Base-by-base conservation (phyloP, 1,140 invertebrate genomes). In the Ostrea denselamellosa region DNA sequence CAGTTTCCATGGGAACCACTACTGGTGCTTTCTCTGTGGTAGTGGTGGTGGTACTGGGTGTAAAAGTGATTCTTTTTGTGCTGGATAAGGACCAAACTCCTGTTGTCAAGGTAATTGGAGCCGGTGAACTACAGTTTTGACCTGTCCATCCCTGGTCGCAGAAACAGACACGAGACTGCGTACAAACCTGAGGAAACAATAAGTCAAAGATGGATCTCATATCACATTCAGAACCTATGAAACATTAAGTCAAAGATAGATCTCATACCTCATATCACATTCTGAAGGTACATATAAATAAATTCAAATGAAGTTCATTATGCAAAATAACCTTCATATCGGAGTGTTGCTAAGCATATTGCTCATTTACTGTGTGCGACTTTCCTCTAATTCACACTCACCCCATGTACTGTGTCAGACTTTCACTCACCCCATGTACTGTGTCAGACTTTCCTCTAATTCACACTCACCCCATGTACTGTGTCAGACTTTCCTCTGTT, bases 101-200 rank as follows among this genome's bases (percentile, higher is more conserved):
- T 83, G 89, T 87, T 25, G 86, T 84, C 44, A 87, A 89, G n/a
- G 92, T 91, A 5, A 90, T 87, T 19, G 92, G 92, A 4, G 90
- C 83, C 62, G 88, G 90, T 88, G 97, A 96, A 65, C 98, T 98
- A 95, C 98, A 99, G 95, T 99, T 98, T 3, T 96, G 94, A 34
- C 98, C 98, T 53, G 96, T 96, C 98, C 98, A 99, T 83, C 98
- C 98, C 84, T 95, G 94, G 91, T 97, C 95, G 95, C 99, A 99
- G 93, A 97, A 97, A 95, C 99, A 99, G 90, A 97, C 97, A 94
- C 98, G 98, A 65, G 96, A 95, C 94, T 99, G 99, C 2, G 98
- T 98, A 95, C 99, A 99, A 82, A 97, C 96, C 98, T 95, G 68
- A 88, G 88, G 83, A 89, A 88, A 62, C 0, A 88, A 85, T 22